These are phyloP conservation scores for Ptychochromis oligacanthus DNA, from an alignment of 2,113 vertebrate species.

Conservation along the genomic window DNA sequence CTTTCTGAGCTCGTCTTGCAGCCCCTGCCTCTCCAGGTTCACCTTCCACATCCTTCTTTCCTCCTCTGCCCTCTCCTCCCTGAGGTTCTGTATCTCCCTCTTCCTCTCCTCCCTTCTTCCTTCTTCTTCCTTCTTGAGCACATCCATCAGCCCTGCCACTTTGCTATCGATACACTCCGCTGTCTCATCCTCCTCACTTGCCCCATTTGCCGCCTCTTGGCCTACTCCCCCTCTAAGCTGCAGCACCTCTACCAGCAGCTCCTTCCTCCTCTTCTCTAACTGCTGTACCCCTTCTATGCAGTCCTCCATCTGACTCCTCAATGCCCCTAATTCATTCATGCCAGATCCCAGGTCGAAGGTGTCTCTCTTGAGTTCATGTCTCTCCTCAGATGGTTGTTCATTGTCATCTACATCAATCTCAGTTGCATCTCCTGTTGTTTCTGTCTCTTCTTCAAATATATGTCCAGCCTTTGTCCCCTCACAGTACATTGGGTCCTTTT, in stretches of 20 bases:
- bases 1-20: conserved; percentile 84
- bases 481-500: neutral
- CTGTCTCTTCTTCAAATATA: neutral
- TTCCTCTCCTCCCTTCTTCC: conserved; percentile 85
- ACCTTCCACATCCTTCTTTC: conserved; percentile 84
- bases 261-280: conserved; percentile 83
- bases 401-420: neutral
- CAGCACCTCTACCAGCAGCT: conserved; percentile 84
- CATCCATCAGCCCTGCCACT: conserved; percentile 70
- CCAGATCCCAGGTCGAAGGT: neutral
- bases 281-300: conserved; percentile 86
- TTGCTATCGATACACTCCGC: conserved; percentile 60
- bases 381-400: conserved; percentile 18
- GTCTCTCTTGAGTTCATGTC: conserved; percentile 14
- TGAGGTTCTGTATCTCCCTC: conserved; percentile 83
- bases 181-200: conserved; percentile 76
- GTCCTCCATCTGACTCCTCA: conserved; percentile 69
- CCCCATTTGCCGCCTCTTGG: conserved; percentile 77
- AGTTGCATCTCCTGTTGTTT: neutral
- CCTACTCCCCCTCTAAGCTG: conserved; percentile 82
- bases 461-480: conserved; percentile 12
- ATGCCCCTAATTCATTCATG: conserved; percentile 5
- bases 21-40: conserved; percentile 86
- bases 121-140: conserved; percentile 82
- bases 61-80: conserved; percentile 82